A percentile compares a stretch with the other conserved stretches of the same genome.
Conservation (phyloP, 2,797 vertebrate species). For the Spheniscus humboldti region DNA sequence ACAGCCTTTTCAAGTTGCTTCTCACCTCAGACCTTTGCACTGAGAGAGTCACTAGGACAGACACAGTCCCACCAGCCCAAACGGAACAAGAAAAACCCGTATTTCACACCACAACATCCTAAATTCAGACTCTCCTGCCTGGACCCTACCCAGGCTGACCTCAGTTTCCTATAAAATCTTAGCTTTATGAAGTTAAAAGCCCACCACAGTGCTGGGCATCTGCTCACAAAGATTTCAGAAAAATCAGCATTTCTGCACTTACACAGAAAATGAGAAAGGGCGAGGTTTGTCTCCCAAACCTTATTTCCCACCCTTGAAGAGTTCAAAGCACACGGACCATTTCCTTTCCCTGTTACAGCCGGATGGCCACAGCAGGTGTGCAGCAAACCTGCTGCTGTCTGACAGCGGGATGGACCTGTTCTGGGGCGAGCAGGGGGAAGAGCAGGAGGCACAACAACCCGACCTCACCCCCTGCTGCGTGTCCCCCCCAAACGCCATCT, state of each 20-base stretch:
- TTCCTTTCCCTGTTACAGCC: not conserved
- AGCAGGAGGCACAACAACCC: not conserved
- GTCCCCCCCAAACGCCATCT: not conserved
- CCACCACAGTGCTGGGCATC: not conserved
- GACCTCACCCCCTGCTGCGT: not conserved
- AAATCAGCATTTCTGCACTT: not conserved
- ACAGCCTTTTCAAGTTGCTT: not conserved
- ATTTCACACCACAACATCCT: not conserved
- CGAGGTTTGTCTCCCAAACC: not conserved
- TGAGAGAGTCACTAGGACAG: not conserved
- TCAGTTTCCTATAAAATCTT: not conserved
- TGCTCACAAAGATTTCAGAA: not conserved
- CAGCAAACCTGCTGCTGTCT: not conserved
- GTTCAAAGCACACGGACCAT: not conserved
- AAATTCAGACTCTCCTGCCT: not conserved
- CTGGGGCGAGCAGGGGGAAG: not conserved
- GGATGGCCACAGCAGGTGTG: not conserved
- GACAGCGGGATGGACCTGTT: not conserved
- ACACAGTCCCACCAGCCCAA: not conserved
- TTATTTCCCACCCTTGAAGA: not conserved
- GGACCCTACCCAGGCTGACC: not conserved
- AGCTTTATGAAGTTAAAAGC: not conserved
- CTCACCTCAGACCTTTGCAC: slow-evolving; percentile 6
- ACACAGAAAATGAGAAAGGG: not conserved
- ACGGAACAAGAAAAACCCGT: fast-evolving